phyloP scores from a whole-genome alignment of 2,797 vertebrate genomes.

The Tokudaia muenninki region DNA sequence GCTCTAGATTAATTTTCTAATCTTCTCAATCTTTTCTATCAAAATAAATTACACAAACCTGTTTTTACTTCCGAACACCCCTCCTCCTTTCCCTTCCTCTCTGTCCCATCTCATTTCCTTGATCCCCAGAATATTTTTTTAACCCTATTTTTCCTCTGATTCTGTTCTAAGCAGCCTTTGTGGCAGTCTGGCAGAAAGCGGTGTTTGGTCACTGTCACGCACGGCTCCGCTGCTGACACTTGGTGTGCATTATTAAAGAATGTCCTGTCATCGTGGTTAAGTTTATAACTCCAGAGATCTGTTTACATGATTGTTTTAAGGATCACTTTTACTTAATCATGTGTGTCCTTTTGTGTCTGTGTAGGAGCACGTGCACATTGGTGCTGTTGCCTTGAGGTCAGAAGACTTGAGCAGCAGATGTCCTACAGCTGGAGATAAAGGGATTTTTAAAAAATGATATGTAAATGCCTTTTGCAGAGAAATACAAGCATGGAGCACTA shows the following conservation, averaged over 20 bases:
- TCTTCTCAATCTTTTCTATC: slow-evolving; percentile 57
- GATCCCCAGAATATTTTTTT: slow-evolving; percentile 3
- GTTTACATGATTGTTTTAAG: neutral
- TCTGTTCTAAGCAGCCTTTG: neutral
- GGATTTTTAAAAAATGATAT: neutral
- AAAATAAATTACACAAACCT: slow-evolving; percentile 40
- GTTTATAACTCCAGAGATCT: slow-evolving; percentile 2
- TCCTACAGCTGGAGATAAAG: neutral
- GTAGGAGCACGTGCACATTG: neutral
- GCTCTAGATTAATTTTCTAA: slow-evolving; percentile 41
- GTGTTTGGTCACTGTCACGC: neutral
- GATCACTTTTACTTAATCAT: neutral
- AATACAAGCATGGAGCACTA: slow-evolving; percentile 30
- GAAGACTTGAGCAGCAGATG: neutral
- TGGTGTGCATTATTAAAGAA: slow-evolving; percentile 41
- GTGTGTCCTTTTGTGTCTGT: neutral
- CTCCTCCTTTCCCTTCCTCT: neutral
- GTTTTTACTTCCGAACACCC: slow-evolving; percentile 2
- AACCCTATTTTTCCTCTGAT: slow-evolving; percentile 12
- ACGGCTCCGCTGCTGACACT: neutral
- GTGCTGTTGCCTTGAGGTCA: neutral
- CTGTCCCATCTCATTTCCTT: slow-evolving; percentile 33
- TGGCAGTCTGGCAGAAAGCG: neutral
- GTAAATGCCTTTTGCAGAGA: neutral
- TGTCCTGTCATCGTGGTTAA: neutral